Evolutionary conservation across 2,797 vertebrate species (phyloP).

Genomic region (Macropus fuliginosus): DNA sequence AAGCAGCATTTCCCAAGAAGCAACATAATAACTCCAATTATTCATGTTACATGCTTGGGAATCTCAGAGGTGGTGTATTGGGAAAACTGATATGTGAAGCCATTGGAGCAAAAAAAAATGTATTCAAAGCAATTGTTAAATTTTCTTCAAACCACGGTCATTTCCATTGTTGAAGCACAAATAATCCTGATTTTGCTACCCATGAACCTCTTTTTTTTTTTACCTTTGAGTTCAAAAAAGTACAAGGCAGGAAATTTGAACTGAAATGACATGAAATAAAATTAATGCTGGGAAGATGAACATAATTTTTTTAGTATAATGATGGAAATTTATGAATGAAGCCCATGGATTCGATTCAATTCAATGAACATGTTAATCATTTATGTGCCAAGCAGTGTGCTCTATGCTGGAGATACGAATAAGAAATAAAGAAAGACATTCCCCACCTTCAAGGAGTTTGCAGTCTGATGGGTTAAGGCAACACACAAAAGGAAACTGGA

Average conservation of each 20-base stretch:
- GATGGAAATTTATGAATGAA: constrained; percentile 4
- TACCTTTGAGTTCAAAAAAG: constrained; percentile 34
- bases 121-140: background rate
- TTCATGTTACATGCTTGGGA: background rate
- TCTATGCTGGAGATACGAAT: background rate
- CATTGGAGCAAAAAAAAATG: background rate
- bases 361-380: background rate
- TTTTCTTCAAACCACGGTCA: constrained; percentile 1
- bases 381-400: background rate
- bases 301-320: constrained; percentile 43
- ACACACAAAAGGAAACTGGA: background rate
- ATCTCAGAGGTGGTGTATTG: background rate
- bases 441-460: background rate
- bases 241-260: background rate
- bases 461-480: background rate
- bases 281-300: background rate
- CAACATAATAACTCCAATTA: background rate
- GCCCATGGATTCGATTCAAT: background rate
- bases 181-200: fast-evolving
- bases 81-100: background rate
- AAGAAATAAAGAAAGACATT: background rate
- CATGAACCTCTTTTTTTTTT: constrained; percentile 8
- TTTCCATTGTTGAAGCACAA: constrained; percentile 22
- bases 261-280: constrained; percentile 27
- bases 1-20: constrained; percentile 12